A percentile compares a stretch with the other conserved stretches of the same genome.
Conservation (phyloP, 1,140 invertebrate species). For the Drosophila yakuba region DNA sequence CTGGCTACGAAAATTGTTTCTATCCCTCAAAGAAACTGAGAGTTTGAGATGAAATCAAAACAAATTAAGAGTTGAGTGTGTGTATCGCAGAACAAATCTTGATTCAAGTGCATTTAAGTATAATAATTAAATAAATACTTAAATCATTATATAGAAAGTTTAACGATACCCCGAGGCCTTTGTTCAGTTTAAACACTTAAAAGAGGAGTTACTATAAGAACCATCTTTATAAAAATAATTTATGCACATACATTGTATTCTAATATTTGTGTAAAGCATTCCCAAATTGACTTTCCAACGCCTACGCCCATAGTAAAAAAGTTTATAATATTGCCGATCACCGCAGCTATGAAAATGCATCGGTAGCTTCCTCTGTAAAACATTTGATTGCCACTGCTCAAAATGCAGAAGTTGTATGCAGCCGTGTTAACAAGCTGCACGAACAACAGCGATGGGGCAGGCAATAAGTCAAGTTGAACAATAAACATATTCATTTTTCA, state of each 20-base stretch:
- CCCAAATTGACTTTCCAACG: neutral
- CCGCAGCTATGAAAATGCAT: conserved; percentile 7
- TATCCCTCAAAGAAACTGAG: neutral
- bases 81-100: too few relatives aligned
- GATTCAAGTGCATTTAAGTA: too few relatives aligned
- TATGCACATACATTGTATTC: too few relatives aligned
- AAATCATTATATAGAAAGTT: too few relatives aligned
- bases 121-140: too few relatives aligned
- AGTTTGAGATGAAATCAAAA: neutral
- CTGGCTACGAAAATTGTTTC: neutral
- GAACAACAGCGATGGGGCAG: conserved; percentile 16
- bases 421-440: conserved; percentile 31
- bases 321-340: conserved; percentile 9
- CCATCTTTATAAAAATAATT: too few relatives aligned
- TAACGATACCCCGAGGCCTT: too few relatives aligned
- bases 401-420: conserved; percentile 40
- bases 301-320: conserved; percentile 5
- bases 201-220: too few relatives aligned
- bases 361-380: conserved; percentile 30
- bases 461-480: conserved; percentile 31
- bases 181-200: too few relatives aligned
- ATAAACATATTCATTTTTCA: conserved; percentile 34
- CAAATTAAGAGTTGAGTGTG: neutral
- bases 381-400: conserved; percentile 14
- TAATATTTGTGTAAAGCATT: neutral